Base-by-base conservation (phyloP, 2,113 vertebrate genomes). In the Myotis brandtii region DNA sequence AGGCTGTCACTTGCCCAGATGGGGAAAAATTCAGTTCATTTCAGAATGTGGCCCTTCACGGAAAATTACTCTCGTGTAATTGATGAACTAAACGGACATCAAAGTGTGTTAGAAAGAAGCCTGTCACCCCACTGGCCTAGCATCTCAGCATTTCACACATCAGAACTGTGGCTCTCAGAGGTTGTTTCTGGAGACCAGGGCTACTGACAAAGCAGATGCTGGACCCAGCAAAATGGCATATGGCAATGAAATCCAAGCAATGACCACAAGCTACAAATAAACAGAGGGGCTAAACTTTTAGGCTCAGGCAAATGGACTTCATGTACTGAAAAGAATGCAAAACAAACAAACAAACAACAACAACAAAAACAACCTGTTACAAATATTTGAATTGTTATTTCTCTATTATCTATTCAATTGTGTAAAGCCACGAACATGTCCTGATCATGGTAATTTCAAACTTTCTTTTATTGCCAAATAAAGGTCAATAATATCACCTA, bases 251-350 rank as follows among this genome's bases (percentile, higher is more conserved):
- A 77, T 77, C 30, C 82, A 56, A 73, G 62, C 32, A 54, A 1
- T 0, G 10, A 21, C 7, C 70, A 6, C n/a, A 70, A 76, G 84
- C 56, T 69, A 46, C 13, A 56, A 64, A 64, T 50, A 82, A 91
- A 62, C 9, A 77, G 86, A 77, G 83, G 40, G 75, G 34, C 56
- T 76, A 66, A 91, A 83, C 59, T 46, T 76, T 86, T 25, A 69
- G 91, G 54, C 46, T 13, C 9, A 59, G 73, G 9, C 46, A 73
- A 62, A 66, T 13, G 85, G 21, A 75, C 40, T 76, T 69, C 17
- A 48, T 43, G 59, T 20, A 5, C 25, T 46, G 25, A 56, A 76
- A 92, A 69, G 79, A 83, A 20, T 16, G 52, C 23, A 70, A 50
- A 40, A 69, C 13, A 89, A 80, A 79, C 32, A 1, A 86, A 64